A percentile compares a stretch with the other conserved stretches of the same genome.
Evolutionary conservation across 2,888 invertebrate genomes (phyloP).

Genomic region (Dynastes hyllus): DNA sequence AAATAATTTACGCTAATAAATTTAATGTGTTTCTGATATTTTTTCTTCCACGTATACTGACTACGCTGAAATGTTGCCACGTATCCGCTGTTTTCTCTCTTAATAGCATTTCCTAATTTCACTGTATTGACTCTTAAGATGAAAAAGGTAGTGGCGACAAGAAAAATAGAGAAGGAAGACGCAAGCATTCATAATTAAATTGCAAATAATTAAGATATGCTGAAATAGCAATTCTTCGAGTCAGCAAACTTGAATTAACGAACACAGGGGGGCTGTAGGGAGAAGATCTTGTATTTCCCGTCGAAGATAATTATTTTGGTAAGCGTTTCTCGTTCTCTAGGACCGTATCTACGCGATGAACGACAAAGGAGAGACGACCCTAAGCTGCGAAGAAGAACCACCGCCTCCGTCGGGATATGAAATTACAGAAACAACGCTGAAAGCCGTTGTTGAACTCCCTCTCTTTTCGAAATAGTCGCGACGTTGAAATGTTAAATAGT

Average conservation of each 20-base stretch:
- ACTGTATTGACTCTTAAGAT: not conserved
- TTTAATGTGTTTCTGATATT: no score
- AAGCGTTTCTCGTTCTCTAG: constrained; percentile 6
- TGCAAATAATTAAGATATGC: constrained; percentile 39
- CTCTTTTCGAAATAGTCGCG: constrained; percentile 3
- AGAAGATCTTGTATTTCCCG: constrained; percentile 31
- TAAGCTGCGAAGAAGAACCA: constrained; percentile 1
- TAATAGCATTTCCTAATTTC: not conserved
- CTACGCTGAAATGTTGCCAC: no score
- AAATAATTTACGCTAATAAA: no score
- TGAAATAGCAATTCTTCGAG: constrained; percentile 28
- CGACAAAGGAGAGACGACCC: constrained; percentile 7
- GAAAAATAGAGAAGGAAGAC: constrained; percentile 30
- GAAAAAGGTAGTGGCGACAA: constrained; percentile 14
- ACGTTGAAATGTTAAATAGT: constrained; percentile 27
- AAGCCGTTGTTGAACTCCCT: constrained; percentile 19
- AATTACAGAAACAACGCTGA: constrained; percentile 35
- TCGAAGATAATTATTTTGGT: constrained; percentile 31
- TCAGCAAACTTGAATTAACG: constrained; percentile 28
- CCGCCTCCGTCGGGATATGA: constrained; percentile 22
- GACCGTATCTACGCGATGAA: not conserved
- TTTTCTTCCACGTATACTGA: no score
- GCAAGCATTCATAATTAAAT: constrained; percentile 37
- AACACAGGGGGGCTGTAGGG: not conserved
- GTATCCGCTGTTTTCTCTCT: no score